Base-by-base conservation (phyloP, 30 jellyfish, hydroid and myxozoan genomes). In the Aurelia aurita complex sp. Pacific region DNA sequence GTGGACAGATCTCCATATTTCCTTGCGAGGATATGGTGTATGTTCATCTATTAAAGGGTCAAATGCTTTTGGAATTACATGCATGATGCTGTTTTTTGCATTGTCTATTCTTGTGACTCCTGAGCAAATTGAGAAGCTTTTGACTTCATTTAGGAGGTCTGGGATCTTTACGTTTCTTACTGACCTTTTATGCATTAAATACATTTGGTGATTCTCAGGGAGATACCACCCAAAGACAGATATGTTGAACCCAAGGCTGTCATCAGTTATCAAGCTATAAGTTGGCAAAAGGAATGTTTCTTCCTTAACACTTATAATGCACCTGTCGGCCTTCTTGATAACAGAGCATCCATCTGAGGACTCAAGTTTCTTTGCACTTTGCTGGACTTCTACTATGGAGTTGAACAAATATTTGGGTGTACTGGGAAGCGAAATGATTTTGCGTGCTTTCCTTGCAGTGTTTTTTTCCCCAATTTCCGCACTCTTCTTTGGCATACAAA, bases 121-220 rank as follows among this genome's bases (percentile, higher is more conserved):
- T 9, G 32, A 2, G 33, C 80, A 36, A 36, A 69, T 42, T 9
- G 80, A 69, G 10, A n/a, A 67, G 8, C 18, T 19, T 16, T 67
- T 18, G 1, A 69, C 35, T 0, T 69, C 34, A 33, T 17, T 43
- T 74, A 53, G 1, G 50, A 83, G 80, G 61, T 83, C 80, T 10
- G 57, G 10, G 4, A 73, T 42, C 17, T 14, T 73, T 38, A 5
- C 36, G 11, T 71, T 71, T 35, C 78, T 52, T 1, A 70, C 78
- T 2, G 87, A 50, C 23, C 91, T 53, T 10, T 52, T 23, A 55
- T 55, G 7, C 14, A 1, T n/a, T 10, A 2, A 2, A 43, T 68
- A 80, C 5, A 78, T 7, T 4, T 14, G 46, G 43, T 78, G 88
- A 38, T 29, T 32, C 33, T 78, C 88, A 59, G 88, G 88, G 9